Evolutionary conservation across 2,113 vertebrate genomes (phyloP).

Genomic region (Marmota monax): DNA sequence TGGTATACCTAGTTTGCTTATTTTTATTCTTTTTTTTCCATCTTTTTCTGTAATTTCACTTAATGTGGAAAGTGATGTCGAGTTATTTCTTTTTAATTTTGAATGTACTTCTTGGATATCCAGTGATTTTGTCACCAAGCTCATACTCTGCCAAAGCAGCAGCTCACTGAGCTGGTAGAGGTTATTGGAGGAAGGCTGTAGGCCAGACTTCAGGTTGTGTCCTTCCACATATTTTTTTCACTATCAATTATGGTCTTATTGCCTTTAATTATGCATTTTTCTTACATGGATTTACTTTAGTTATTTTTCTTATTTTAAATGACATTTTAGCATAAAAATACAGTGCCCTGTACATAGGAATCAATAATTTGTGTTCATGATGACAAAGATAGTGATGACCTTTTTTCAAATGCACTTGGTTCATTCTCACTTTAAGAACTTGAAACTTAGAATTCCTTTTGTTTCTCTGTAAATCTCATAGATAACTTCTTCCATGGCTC

Average conservation of each 20-base stretch:
- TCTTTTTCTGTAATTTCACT: background rate
- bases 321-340: background rate
- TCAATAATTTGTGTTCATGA: background rate
- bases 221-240: background rate
- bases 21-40: background rate
- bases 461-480: background rate
- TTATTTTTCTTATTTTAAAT: constrained; percentile 9
- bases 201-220: background rate
- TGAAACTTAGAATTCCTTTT: background rate
- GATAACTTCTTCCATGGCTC: background rate
- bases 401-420: background rate
- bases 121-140: background rate
- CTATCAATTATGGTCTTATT: background rate
- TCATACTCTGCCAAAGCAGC: background rate
- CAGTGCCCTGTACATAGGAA: background rate
- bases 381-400: background rate
- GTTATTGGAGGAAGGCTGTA: too few species aligned
- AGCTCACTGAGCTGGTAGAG: too few species aligned
- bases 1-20: background rate
- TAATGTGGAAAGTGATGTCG: background rate
- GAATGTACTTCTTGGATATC: background rate
- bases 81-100: background rate
- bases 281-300: background rate
- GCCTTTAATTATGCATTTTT: background rate
- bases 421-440: background rate